phyloP scores from a whole-genome alignment of 2,797 vertebrate genomes.

The Delichon dasypus region DNA sequence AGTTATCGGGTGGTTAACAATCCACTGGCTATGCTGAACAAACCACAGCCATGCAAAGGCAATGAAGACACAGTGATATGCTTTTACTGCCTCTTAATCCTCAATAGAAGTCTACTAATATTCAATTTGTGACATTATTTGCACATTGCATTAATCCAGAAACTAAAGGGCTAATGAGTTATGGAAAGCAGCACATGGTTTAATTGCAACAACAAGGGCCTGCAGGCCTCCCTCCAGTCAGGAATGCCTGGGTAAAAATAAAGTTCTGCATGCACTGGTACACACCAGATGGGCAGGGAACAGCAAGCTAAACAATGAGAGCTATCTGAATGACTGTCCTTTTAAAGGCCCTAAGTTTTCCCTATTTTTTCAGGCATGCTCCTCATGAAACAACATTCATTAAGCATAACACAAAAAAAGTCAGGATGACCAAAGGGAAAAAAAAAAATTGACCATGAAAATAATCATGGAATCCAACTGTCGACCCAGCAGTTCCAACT shows the following conservation, averaged over 20 bases:
- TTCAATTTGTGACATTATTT: slow-evolving; percentile 70
- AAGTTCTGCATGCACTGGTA: not conserved
- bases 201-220: slow-evolving; percentile 51
- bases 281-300: not conserved
- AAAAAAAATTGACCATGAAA: not conserved
- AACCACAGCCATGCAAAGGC: not conserved
- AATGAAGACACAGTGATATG: slow-evolving; percentile 40
- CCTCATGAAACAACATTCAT: not conserved
- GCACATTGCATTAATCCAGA: slow-evolving; percentile 59
- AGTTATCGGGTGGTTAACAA: not conserved
- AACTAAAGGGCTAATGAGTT: slow-evolving; percentile 58
- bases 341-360: not conserved
- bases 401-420: not conserved
- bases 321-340: not conserved
- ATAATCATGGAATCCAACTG: not conserved
- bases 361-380: not conserved
- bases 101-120: slow-evolving; percentile 55
- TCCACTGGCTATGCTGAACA: not conserved
- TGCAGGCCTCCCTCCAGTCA: not conserved
- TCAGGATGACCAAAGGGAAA: not conserved
- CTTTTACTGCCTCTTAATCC: slow-evolving; percentile 51
- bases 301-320: not conserved
- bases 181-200: slow-evolving; percentile 41
- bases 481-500: not conserved
- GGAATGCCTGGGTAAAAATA: slow-evolving; percentile 17